These are phyloP conservation scores for Hydrotaea diabolus DNA, from an alignment of 2,888 invertebrate species.

Conservation along the genomic window DNA sequence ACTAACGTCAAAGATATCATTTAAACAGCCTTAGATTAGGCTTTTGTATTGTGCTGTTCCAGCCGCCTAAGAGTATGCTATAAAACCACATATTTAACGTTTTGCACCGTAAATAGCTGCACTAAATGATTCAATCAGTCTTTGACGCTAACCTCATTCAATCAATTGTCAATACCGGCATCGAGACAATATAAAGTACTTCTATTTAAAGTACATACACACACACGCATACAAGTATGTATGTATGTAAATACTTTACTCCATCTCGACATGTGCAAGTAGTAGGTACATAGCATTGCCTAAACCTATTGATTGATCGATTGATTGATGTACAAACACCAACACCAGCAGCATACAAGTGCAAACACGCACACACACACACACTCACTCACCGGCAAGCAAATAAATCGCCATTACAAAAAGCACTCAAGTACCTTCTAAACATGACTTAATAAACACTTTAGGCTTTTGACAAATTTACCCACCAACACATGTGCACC, in stretches of 20 bases:
- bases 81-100: background rate
- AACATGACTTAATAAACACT: conserved; percentile 67
- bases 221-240: too few relatives aligned
- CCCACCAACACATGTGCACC: conserved; percentile 13
- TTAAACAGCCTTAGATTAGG: too few relatives aligned
- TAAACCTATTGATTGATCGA: background rate
- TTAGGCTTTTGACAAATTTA: conserved; percentile 64
- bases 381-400: background rate
- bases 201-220: background rate
- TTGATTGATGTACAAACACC: conserved; percentile 10
- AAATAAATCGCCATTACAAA: conserved; percentile 36
- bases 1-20: too few relatives aligned
- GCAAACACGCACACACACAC: too few relatives aligned
- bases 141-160: background rate
- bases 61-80: background rate
- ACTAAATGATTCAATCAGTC: background rate
- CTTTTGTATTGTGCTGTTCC: too few relatives aligned
- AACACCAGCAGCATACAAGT: background rate
- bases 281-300: background rate
- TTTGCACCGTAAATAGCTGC: background rate
- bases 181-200: background rate
- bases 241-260: background rate
- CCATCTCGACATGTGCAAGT: background rate
- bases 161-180: conserved; percentile 8
- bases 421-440: conserved; percentile 60